phyloP scores from a whole-genome alignment of 2,888 invertebrate genomes.

The Cerastoderma edule region DNA sequence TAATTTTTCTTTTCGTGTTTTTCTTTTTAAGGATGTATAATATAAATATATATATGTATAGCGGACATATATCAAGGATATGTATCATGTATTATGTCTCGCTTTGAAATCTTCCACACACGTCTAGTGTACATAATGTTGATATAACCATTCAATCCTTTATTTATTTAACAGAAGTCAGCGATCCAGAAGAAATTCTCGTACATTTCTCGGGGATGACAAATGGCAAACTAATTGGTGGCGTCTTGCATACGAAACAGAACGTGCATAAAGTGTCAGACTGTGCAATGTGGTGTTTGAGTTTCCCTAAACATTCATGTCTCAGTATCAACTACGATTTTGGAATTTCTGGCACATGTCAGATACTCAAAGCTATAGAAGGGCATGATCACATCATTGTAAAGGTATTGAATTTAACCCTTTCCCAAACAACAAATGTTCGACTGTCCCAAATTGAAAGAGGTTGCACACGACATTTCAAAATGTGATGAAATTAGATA shows the following conservation, averaged over 20 bases:
- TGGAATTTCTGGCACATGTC: slow-evolving; percentile 55
- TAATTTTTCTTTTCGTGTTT: too few species aligned
- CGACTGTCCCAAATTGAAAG: too few species aligned
- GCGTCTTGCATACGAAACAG: not conserved
- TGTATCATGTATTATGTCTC: too few species aligned
- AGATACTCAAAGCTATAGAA: slow-evolving; percentile 58
- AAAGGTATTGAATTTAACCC: slow-evolving; percentile 10
- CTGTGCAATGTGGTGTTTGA: slow-evolving; percentile 56
- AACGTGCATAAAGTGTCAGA: slow-evolving; percentile 24
- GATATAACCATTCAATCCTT: too few species aligned
- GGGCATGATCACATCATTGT: slow-evolving; percentile 29
- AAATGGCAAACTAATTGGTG: slow-evolving; percentile 40
- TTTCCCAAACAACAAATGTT: too few species aligned
- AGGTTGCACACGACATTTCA: too few species aligned
- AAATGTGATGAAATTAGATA: too few species aligned
- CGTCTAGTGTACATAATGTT: too few species aligned
- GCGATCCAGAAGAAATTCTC: slow-evolving; percentile 4
- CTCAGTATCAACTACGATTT: slow-evolving; percentile 64
- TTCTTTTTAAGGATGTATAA: too few species aligned
- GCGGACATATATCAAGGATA: too few species aligned
- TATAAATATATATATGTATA: too few species aligned
- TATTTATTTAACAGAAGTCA: not conserved
- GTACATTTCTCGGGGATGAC: slow-evolving; percentile 38
- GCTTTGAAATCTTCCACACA: too few species aligned
- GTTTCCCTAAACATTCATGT: slow-evolving; percentile 42